phyloP scores from a whole-genome alignment of 1,140 invertebrate species.

The Colletes latitarsis region DNA sequence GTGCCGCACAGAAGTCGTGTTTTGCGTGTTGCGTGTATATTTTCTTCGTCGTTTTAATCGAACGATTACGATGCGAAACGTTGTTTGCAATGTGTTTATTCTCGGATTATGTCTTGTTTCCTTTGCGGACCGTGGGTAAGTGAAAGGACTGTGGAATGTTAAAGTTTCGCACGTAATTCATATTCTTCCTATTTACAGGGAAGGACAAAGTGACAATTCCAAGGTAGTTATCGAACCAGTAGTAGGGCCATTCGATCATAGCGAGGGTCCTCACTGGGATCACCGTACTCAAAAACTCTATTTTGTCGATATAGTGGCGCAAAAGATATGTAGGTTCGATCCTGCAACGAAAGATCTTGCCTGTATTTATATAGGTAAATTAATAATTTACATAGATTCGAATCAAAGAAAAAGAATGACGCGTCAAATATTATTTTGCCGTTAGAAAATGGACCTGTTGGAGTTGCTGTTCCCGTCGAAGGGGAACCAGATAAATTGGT shows the following conservation, averaged over 20 bases:
- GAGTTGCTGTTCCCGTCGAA: constrained; percentile 87
- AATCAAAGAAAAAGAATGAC: too few relatives aligned
- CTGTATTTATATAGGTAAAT: constrained; percentile 43
- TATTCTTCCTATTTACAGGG: neutral
- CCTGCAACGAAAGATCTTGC: constrained; percentile 75
- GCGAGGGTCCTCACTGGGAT: constrained; percentile 87
- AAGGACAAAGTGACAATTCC: accelerated
- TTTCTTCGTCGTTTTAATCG: too few relatives aligned
- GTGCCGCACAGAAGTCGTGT: neutral
- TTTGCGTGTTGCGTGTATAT: neutral
- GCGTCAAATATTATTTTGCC: too few relatives aligned
- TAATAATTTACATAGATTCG: neutral
- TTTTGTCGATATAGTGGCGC: constrained; percentile 84
- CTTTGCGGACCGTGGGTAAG: neutral
- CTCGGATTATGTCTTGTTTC: neutral
- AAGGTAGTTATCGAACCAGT: neutral
- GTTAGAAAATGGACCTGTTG: constrained; percentile 81
- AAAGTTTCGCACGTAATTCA: too few relatives aligned
- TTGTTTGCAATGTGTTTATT: neutral
- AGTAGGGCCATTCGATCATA: constrained; percentile 48
- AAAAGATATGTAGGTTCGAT: constrained; percentile 82
- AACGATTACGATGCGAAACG: neutral
- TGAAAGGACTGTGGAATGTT: constrained; percentile 10
- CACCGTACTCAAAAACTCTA: constrained; percentile 82
- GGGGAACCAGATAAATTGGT: constrained; percentile 84